Percentiles rank a stretch among this genome's conserved stretches.
phyloP scores from a whole-genome alignment of 2,113 vertebrate genomes.

The Garra rufa region DNA sequence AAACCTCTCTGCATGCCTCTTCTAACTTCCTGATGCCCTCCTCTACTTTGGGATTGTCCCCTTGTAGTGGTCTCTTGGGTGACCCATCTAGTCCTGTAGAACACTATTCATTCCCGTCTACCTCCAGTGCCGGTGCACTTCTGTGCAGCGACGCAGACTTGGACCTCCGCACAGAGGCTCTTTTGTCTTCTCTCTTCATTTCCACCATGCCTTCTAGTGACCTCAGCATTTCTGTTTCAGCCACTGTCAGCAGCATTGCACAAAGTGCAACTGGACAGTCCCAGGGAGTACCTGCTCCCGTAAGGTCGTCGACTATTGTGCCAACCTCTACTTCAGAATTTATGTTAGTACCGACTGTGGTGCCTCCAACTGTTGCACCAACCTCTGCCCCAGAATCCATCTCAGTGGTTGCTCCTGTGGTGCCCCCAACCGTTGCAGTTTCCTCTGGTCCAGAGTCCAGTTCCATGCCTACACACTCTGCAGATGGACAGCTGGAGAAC shows the following conservation, averaged over 20 bases:
- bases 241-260: constrained; percentile 68
- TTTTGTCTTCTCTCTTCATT: constrained; percentile 66
- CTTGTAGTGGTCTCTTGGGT: constrained; percentile 56
- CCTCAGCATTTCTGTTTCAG: constrained; percentile 76
- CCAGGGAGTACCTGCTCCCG: constrained; percentile 58
- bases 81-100: constrained; percentile 64
- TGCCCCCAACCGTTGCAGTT: constrained; percentile 68
- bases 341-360: constrained; percentile 54
- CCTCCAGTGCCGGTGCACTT: constrained; percentile 69
- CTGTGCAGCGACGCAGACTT: constrained; percentile 56
- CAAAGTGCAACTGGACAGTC: constrained; percentile 29
- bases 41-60: constrained; percentile 55
- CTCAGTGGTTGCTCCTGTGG: constrained; percentile 62
- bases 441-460: constrained; percentile 59
- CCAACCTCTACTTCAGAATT: constrained; percentile 61
- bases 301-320: constrained; percentile 68
- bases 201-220: constrained; percentile 69
- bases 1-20: constrained; percentile 63
- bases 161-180: constrained; percentile 38
- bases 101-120: constrained; percentile 68
- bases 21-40: constrained; percentile 58
- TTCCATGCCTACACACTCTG: constrained; percentile 50
- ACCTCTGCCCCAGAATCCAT: constrained; percentile 57
- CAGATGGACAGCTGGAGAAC: constrained; percentile 72
- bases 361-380: constrained; percentile 68